These are phyloP conservation scores for Acronicta alni DNA, from an alignment of 2,888 invertebrate species.

Conservation along the genomic window DNA sequence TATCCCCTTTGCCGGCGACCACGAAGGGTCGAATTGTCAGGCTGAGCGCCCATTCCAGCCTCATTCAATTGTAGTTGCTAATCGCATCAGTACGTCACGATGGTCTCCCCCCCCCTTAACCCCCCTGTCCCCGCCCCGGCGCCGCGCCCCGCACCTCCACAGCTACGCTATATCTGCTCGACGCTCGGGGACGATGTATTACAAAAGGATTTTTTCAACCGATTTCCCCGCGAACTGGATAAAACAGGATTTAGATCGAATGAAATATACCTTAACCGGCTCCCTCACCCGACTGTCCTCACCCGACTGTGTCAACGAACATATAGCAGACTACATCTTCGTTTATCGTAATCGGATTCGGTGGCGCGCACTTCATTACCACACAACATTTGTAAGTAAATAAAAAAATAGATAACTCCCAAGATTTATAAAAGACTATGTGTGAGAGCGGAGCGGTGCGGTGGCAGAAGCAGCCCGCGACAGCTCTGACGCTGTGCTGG, in stretches of 20 bases:
- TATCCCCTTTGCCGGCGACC: conserved; percentile 34
- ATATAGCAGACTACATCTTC: conserved; percentile 4
- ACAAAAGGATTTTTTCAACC: conserved; percentile 47
- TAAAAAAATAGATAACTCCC: no score
- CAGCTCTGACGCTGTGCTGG: no score
- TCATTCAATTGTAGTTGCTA: conserved; percentile 48
- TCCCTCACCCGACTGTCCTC: conserved; percentile 20
- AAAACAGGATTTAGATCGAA: conserved; percentile 47
- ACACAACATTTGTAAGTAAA: no score
- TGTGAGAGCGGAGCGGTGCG: no score
- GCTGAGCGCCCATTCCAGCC: conserved; percentile 26
- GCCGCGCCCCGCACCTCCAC: conserved; percentile 20
- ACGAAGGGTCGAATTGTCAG: conserved; percentile 33
- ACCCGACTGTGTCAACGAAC: no score
- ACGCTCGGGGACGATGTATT: conserved; percentile 34
- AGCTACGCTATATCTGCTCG: conserved; percentile 10
- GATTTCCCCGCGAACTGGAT: conserved; percentile 47
- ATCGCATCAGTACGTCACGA: conserved; percentile 7
- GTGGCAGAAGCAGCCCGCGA: no score
- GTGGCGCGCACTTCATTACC: neutral
- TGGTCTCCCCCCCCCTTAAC: neutral
- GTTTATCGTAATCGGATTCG: conserved; percentile 4
- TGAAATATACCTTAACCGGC: conserved; percentile 31
- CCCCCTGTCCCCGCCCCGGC: neutral
- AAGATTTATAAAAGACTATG: no score